Evolutionary conservation across 2,113 vertebrate species (phyloP), one percentile per base, ranked within the genome.

Genomic region (Hemiscyllium ocellatum): DNA sequence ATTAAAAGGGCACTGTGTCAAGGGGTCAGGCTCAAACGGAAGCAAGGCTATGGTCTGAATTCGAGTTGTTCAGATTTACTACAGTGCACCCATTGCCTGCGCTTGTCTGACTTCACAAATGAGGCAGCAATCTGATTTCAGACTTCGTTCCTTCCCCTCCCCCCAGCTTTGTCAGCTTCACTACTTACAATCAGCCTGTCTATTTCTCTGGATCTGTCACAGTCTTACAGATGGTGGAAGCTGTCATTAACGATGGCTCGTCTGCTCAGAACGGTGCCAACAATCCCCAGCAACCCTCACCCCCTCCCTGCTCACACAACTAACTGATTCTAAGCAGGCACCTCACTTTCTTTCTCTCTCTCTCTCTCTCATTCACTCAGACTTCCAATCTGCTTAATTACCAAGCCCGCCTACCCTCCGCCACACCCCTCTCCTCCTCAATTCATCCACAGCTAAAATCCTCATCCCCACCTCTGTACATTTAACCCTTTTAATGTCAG

Each of bases 11-110:
- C 33, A 22, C 65, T 5, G 4, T 7, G 65, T 72, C 42, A 13
- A 76, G 50, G 26, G 94, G 94, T 95, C 69, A 95, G 94, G 33
- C 52, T 95, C 42, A 76, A 72, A 95, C 20, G 22, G 69, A 95
- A 94, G 66, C 66, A 94, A 47, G 70, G 50, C 17, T 47, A 72
- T 52, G 68, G 19, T 50, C n/a, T 76, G 94, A 95, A 95, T 95
- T 72, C 0, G 26, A 95, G 52, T 70, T 24, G 42, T 22, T 94
- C 93, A 22, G 37, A 69, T 70, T 72, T 42, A 68, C 68, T 50
- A 29, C 4, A 42, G n/a, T 6, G 47, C 37, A 22, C 80, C 8
- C 89, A 37, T n/a, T 37, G 4, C 19, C 15, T 3, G 3, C 3
- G 42, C 52, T 33, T 95, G 13, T 4, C 94, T 19, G 33, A 47